These are phyloP conservation scores for Drosophila setifemur DNA, from an alignment of 1,140 invertebrate genomes.

Conservation along the genomic window DNA sequence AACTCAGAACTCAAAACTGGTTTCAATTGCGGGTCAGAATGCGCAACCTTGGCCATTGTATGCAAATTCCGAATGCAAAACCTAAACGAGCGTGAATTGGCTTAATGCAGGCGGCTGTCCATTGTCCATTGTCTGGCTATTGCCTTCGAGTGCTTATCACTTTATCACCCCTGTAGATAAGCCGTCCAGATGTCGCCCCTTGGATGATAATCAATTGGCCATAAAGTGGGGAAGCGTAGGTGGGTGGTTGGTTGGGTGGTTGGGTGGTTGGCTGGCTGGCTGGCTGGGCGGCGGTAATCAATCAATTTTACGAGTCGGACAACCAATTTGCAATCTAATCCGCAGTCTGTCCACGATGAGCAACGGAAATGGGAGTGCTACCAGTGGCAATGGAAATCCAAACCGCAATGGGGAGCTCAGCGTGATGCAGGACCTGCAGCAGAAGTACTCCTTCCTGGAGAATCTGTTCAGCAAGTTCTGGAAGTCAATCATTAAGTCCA, in stretches of 20 bases:
- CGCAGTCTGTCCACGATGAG: constrained; percentile 38
- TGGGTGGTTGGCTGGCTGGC: not conserved
- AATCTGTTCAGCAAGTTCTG: constrained; percentile 70
- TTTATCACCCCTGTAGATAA: constrained; percentile 5
- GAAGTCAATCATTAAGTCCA: constrained; percentile 72
- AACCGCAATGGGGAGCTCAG: constrained; percentile 5
- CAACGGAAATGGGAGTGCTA: not conserved
- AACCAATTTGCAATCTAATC: constrained; percentile 38
- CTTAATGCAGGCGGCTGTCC: not conserved
- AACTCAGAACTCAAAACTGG: constrained; percentile 18
- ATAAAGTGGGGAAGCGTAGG: constrained; percentile 20
- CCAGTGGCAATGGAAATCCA: not conserved
- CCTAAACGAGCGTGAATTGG: constrained; percentile 28
- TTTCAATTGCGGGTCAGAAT: constrained; percentile 39
- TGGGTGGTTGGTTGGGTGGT: not conserved
- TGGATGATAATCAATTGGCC: constrained; percentile 41
- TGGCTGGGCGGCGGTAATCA: constrained; percentile 10
- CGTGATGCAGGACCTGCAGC: constrained; percentile 66
- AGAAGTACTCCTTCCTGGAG: constrained; percentile 73
- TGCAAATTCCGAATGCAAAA: not conserved
- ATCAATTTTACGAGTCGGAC: constrained; percentile 31
- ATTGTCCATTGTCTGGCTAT: constrained; percentile 20
- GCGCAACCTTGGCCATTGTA: constrained; percentile 30
- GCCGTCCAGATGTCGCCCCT: not conserved
- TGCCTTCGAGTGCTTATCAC: constrained; percentile 15